Evolutionary conservation across 2,888 invertebrate genomes (phyloP).

Genomic region (Cybosia mesomella): DNA sequence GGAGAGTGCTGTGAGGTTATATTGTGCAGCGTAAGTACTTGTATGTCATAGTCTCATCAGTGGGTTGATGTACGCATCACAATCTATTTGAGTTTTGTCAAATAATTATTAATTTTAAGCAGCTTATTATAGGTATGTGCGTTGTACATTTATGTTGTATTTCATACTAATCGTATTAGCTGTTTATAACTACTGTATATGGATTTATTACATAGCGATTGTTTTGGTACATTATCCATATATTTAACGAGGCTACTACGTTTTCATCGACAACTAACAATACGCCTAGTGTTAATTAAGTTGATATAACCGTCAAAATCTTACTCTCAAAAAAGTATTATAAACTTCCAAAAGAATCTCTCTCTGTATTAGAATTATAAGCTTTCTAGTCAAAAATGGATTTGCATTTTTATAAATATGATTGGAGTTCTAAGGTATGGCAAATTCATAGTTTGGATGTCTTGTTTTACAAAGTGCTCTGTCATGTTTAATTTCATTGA

Average conservation of each 20-base stretch:
- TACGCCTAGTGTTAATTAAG: conserved; percentile 72
- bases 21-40: conserved; percentile 46
- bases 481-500: conserved; percentile 27
- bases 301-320: conserved; percentile 65
- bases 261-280: conserved; percentile 66
- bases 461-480: conserved; percentile 34
- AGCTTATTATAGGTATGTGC: conserved; percentile 59
- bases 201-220: conserved; percentile 34
- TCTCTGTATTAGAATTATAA: conserved; percentile 82
- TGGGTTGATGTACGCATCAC: conserved; percentile 59
- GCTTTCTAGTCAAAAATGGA: conserved; percentile 85
- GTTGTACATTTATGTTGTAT: conserved; percentile 46
- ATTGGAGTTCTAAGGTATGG: conserved; percentile 50
- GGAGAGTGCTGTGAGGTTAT: conserved; percentile 57
- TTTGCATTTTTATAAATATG: conserved; percentile 62
- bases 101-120: conserved; percentile 62
- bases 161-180: conserved; percentile 44
- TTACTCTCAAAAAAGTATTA: conserved; percentile 79
- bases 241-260: conserved; percentile 78
- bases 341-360: conserved; percentile 82
- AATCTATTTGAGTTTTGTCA: conserved; percentile 60
- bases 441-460: conserved; percentile 36
- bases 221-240: conserved; percentile 65
- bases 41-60: conserved; percentile 49
- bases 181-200: conserved; percentile 37